Percentiles rank a stretch among this genome's conserved stretches.
Conservation (phyloP, 2,888 invertebrate genomes). For the Meta bourneti region DNA sequence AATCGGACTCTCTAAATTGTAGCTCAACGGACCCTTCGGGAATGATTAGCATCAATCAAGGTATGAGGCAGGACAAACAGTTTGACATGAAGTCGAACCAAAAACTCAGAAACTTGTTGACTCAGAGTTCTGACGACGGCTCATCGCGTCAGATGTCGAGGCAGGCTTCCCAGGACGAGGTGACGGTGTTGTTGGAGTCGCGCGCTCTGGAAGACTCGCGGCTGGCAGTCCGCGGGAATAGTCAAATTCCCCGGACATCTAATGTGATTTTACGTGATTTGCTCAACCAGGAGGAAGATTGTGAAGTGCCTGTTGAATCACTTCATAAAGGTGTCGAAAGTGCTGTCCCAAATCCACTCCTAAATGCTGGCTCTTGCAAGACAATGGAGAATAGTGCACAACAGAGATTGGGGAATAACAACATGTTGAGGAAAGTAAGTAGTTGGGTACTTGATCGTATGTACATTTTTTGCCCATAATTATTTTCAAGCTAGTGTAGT, state of each 20-base stretch:
- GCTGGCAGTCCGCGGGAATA: not conserved
- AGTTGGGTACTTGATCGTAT: not conserved
- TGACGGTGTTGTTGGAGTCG: conserved; percentile 52
- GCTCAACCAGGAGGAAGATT: conserved; percentile 86
- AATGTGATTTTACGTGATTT: conserved; percentile 82
- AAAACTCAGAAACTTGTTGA: conserved; percentile 84
- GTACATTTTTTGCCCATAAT: not conserved
- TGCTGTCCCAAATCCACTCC: conserved; percentile 59
- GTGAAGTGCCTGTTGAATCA: conserved; percentile 80
- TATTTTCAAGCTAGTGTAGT: not conserved
- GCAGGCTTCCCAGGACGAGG: conserved; percentile 58
- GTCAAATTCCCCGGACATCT: conserved; percentile 78
- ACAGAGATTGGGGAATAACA: conserved; percentile 77
- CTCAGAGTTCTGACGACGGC: conserved; percentile 77
- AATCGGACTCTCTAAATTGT: conserved; percentile 52
- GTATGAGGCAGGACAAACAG: conserved; percentile 28
- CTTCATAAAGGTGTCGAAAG: conserved; percentile 29
- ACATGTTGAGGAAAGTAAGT: conserved; percentile 83
- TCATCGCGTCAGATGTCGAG: conserved; percentile 3
- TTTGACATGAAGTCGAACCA: conserved; percentile 65
- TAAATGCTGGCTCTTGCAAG: conserved; percentile 54
- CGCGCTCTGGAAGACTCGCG: conserved; percentile 29
- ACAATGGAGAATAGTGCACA: conserved; percentile 59
- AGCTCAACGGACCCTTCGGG: conserved; percentile 48
- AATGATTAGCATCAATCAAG: conserved; percentile 40